Percentiles rank a stretch among this genome's conserved stretches.
Evolutionary conservation across 1,140 invertebrate species (phyloP).

Genomic region (Zelostemma sp.): DNA sequence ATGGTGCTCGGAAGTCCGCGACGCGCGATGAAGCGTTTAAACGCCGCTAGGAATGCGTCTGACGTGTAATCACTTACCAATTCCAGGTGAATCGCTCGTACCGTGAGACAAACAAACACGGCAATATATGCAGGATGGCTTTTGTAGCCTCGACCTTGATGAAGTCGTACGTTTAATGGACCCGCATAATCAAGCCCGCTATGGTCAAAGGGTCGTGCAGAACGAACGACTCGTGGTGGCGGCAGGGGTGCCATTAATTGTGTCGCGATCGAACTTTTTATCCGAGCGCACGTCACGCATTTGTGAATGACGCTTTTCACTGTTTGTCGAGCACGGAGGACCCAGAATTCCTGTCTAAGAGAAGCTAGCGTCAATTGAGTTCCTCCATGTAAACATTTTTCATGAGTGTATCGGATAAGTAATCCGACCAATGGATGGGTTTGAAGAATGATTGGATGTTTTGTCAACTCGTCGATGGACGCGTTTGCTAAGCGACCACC

Average conservation of each 20-base stretch:
- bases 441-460: neutral
- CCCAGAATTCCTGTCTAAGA: neutral
- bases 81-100: neutral
- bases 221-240: neutral
- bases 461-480: neutral
- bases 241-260: neutral
- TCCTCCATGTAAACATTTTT: neutral
- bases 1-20: neutral
- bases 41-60: neutral
- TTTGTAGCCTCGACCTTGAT: neutral
- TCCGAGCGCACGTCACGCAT: slow-evolving; percentile 12
- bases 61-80: neutral
- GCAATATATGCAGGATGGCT: neutral
- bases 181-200: slow-evolving; percentile 56
- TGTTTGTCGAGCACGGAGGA: neutral
- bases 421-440: neutral
- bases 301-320: neutral
- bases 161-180: slow-evolving; percentile 21
- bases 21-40: slow-evolving; percentile 1
- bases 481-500: neutral
- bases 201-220: slow-evolving; percentile 49
- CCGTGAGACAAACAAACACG: neutral
- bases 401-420: neutral
- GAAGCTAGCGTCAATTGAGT: neutral
- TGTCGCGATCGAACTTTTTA: slow-evolving; percentile 15